Base-by-base conservation (phyloP, 2,888 invertebrate genomes). In the Latrodectus elegans region DNA sequence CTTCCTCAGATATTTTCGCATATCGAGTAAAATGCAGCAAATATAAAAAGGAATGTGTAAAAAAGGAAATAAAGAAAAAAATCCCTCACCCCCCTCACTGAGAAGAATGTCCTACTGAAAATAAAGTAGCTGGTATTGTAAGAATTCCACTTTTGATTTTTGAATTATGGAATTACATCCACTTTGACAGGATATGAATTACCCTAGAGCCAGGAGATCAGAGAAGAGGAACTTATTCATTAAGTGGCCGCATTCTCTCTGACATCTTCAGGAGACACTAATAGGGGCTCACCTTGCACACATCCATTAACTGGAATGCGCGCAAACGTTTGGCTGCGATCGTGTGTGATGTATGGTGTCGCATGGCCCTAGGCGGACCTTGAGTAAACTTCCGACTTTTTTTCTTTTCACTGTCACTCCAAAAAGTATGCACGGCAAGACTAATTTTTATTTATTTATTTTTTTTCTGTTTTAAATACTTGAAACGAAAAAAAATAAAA, bases 121-220 rank as follows among this genome's bases (percentile, higher is more conserved):
- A n/a, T 60, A n/a, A 15, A n/a, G 60, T 10, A 60, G 60, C 60
- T 10, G 60, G 60, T 60, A 60, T 60, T 60, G 75, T 49, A 75
- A 53, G 82, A 76, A 75, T 75, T 70, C 74, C 8, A 22, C 17
- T 38, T 77, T 80, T 80, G 68, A 86, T 86, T 76, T 80, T 80
- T 86, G 85, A 86, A 79, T 80, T 80, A 86, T 76, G 85, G 65
- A 38, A 65, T n/a, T 64, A 53, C 52, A 67, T 67, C 12, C 26
- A 26, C 15, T 53, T 17, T 87, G 87, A 87, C 87, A 87, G 87
- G 77, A 81, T 81, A 87, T 87, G 82, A 87, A 87, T 87, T 65
- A 86, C 86, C 80, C 73, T 38, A 68, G 73, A 67, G 75, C 85
- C 81, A 77, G 64, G 68, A 80, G 85, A 86, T 86, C 85, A 86